These are phyloP conservation scores for Chloroceryle amazona DNA, from an alignment of 2,797 vertebrate genomes.

Conservation along the genomic window DNA sequence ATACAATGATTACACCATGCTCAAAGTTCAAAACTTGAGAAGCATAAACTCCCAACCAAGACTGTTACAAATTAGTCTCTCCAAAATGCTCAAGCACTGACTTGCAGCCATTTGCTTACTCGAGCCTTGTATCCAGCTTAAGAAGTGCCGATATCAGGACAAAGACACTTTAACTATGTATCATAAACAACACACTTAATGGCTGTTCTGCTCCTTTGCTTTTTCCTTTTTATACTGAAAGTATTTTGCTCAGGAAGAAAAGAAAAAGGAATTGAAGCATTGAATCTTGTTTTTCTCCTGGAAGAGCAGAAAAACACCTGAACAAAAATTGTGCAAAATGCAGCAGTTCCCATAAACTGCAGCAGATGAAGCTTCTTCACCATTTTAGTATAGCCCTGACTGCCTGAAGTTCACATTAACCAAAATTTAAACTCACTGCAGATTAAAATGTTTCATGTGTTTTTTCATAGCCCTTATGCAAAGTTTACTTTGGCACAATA, in stretches of 20 bases:
- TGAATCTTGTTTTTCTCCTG: neutral
- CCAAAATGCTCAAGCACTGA: neutral
- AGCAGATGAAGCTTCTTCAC: neutral
- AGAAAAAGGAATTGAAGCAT: neutral
- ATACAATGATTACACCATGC: fast-evolving
- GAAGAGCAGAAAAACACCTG: neutral
- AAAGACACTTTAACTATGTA: neutral
- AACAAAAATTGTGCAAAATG: neutral
- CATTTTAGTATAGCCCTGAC: neutral
- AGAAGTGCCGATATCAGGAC: neutral
- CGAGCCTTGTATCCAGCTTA: neutral
- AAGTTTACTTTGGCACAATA: slow-evolving; percentile 43
- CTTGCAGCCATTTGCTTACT: neutral
- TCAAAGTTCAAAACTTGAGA: neutral
- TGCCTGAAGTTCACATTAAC: neutral
- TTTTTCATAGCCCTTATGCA: neutral
- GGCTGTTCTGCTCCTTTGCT: neutral
- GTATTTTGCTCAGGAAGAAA: neutral
- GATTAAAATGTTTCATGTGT: neutral
- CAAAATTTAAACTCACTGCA: slow-evolving; percentile 18
- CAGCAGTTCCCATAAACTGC: neutral
- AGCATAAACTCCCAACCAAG: neutral
- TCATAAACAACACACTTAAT: neutral
- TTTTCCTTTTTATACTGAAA: neutral
- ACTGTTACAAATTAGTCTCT: neutral